A percentile compares a stretch with the other conserved stretches of the same genome.
Conservation (phyloP, 2,888 invertebrate species). For the Girardia tigrina region DNA sequence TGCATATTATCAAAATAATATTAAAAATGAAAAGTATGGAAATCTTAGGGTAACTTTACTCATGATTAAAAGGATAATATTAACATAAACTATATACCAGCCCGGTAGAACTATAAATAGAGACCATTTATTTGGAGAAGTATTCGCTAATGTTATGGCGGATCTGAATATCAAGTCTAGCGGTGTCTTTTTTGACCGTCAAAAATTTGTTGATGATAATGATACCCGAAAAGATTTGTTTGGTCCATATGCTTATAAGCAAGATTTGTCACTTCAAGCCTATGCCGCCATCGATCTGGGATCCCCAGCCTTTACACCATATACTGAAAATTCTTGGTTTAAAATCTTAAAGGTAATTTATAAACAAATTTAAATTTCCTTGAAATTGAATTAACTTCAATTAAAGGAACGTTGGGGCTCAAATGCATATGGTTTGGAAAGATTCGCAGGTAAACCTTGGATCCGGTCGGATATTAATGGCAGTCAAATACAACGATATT, state of each 20-base stretch:
- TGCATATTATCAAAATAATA: slow-evolving; percentile 65
- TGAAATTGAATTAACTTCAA: no score
- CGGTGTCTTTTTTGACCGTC: slow-evolving; percentile 75
- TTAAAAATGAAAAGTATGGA: slow-evolving; percentile 34
- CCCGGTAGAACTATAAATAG: slow-evolving; percentile 69
- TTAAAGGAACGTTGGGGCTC: slow-evolving; percentile 76
- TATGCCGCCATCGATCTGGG: slow-evolving; percentile 34
- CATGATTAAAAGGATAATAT: not conserved
- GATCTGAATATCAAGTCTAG: slow-evolving; percentile 83
- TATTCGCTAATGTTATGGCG: slow-evolving; percentile 72
- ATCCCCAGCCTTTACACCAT: not conserved
- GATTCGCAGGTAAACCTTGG: slow-evolving; percentile 75
- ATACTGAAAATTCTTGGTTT: slow-evolving; percentile 27
- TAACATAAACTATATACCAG: not conserved
- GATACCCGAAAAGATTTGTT: slow-evolving; percentile 40
- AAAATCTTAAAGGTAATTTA: slow-evolving; percentile 17
- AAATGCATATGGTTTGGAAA: slow-evolving; percentile 74
- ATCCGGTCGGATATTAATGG: slow-evolving; percentile 63
- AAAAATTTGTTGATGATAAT: slow-evolving; percentile 66
- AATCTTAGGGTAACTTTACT: slow-evolving; percentile 40
- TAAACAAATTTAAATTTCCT: not conserved
- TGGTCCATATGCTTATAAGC: slow-evolving; percentile 41
- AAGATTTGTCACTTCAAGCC: slow-evolving; percentile 33
- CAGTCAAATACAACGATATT: slow-evolving; percentile 44
- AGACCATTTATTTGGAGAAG: slow-evolving; percentile 91